Base-by-base conservation (phyloP, 1,140 invertebrate genomes). In the Polypedilum pembai region DNA sequence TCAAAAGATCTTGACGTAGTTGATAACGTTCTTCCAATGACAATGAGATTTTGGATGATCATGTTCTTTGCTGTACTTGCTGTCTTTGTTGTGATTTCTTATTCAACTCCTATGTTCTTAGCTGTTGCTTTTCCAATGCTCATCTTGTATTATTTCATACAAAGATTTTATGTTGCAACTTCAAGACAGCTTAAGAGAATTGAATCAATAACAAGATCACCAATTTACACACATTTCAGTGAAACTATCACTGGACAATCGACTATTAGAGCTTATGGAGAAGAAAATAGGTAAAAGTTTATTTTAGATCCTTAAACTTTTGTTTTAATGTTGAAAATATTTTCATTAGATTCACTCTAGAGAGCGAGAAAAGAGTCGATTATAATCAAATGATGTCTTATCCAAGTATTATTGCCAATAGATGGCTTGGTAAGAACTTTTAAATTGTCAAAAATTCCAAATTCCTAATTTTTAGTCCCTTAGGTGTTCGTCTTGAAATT, bases 1-100 rank as follows among this genome's bases (percentile, higher is more conserved):
- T 88, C 88, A 82, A 93, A 92, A 83, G 93, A 94, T 85, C 86
- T 94, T 77, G 91, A 94, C 81, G 86, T 87, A 77, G 83, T 92
- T 79, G 92, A 94, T 84, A 90, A 88, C 79, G 88, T 88, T 79
- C 84, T 93, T 80, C 90, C 91, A 89, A 89, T 5, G 78, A 91
- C 0, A 78, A 69, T n/a, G 10, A 69, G 65, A 18, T 69, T 69
- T 69, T 69, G 65, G 65, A 69, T 69, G 21, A 10, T 69, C 5
- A 69, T 69, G 65, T 73, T 73, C 40, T 73, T 74, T 41, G 20
- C 63, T 72, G 65, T 73, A 0, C 10, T 75, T 74, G 66, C 63
- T 40, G 24, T 63, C 5, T 10, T 73, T n/a, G 21, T 73, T 0
- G 40, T 56, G 3, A 66, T 74, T 45, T 56, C 33, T 24, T 24